Base-by-base conservation (phyloP, 2,113 vertebrate genomes). In the Rhabdornis inornatus region DNA sequence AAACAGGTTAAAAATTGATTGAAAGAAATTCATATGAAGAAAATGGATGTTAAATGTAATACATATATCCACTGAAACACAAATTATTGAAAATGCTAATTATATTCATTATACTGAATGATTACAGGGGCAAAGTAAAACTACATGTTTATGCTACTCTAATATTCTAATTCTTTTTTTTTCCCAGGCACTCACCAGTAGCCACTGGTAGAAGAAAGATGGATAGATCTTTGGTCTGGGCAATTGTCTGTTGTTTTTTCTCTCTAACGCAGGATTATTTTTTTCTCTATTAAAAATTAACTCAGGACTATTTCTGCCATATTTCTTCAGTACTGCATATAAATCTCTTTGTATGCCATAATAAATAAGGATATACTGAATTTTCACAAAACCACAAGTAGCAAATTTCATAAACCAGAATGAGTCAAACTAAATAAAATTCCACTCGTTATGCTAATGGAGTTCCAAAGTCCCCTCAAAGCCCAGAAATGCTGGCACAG, bases 381-480 rank as follows among this genome's bases (percentile, higher is more conserved):
- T 92, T 91, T 92, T 78, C 92, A 87, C 31, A 93, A 94, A 94
- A 65, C 57, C 66, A 31, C 88, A 82, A 84, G 65, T 13, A 90
- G 22, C 65, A 91, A 93, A 64, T 63, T 69, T 90, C 30, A 84
- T 60, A 94, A 93, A 93, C 33, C 53, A 83, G n/a, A 37, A 60
- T 81, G 56, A 95, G 55, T 92, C 81, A 90, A 96, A 74, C 42
- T 53, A 82, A 90, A 86, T 72, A 56, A 83, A 92, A 94, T 89
- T 85, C 87, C 82, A 89, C 44, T 80, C 30, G 0, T 94, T 92
- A 91, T 0, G 5, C 71, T 91, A 87, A 85, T 52, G 33, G 63
- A 94, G 82, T 88, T 93, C 75, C 82, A 90, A 93, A 88, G 71
- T 77, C 61, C 39, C 86, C 66, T 87, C 39, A 87, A 75, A 89